Base-by-base conservation (phyloP, 2,113 vertebrate genomes). In the Proteles cristata region DNA sequence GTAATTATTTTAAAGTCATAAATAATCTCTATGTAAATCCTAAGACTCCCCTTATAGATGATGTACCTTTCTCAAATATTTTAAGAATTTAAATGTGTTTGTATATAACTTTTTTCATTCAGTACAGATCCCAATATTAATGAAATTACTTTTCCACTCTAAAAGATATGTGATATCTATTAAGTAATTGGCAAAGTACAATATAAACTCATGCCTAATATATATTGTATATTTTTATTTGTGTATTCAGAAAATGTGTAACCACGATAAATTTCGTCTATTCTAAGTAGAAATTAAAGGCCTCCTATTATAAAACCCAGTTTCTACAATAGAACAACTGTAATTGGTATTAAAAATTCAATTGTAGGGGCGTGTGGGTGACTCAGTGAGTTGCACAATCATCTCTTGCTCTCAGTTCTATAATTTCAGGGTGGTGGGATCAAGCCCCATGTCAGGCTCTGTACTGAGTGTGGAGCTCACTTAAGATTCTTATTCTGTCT, bases 231-330 rank as follows among this genome's bases (percentile, higher is more conserved):
- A 53, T 85, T 89, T 91, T 85, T 74, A 73, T 65, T 77, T 53
- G n/a, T 19, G 68, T 69, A 73, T 88, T 12, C 35, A 81, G 92
- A 85, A 95, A 85, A 81, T 66, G 85, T 21, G 23, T 90, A 88
- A 71, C 21, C 63, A 84, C 33, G 90, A 71, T 77, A 95, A 73
- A 76, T 71, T 25, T 92, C 45, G 71, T 87, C 26, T 79, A 90
- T 66, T 95, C 21, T 53, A 90, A 91, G 61, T 26, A 90, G 31
- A 83, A 95, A 97, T 58, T 68, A 88, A 87, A 87, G 19, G n/a
- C 5, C 4, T 63, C 2, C 50, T 84, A 58, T 93, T 87, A 68
- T 96, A 92, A 93, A 85, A 96, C 21, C 4, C 53, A 86, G 28
- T 43, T 69, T 26, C 43, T 95, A 50, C 58, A 50, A 53, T 5